These are phyloP conservation scores for Euclidia mi DNA, from an alignment of 2,888 invertebrate genomes.

Conservation along the genomic window DNA sequence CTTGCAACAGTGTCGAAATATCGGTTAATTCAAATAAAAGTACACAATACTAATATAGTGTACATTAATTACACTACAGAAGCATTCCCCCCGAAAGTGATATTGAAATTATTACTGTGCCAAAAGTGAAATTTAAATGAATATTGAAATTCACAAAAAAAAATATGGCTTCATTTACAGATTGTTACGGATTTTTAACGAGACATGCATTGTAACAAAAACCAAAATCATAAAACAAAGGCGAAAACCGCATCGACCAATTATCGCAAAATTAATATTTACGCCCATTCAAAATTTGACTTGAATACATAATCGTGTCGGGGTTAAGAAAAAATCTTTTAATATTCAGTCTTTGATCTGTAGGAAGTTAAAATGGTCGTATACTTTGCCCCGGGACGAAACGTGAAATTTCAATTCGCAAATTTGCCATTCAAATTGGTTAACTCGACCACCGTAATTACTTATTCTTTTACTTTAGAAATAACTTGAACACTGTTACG, in stretches of 20 bases:
- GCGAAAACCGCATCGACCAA: constrained; percentile 34
- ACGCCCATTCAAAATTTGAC: constrained; percentile 45
- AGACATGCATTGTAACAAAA: neutral
- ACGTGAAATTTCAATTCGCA: constrained; percentile 62
- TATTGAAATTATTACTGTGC: too few species aligned
- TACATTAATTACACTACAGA: too few species aligned
- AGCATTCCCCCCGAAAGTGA: too few species aligned
- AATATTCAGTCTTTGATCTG: constrained; percentile 58
- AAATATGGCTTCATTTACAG: too few species aligned
- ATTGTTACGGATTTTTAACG: too few species aligned
- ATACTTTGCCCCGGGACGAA: constrained; percentile 43
- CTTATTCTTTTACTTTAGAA: constrained; percentile 65
- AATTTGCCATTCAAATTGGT: constrained; percentile 72
- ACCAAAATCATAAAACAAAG: neutral
- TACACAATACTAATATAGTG: too few species aligned
- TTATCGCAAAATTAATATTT: constrained; percentile 52
- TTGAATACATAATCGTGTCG: constrained; percentile 40
- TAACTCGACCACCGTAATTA: constrained; percentile 66
- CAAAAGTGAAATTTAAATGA: too few species aligned
- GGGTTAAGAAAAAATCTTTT: constrained; percentile 50
- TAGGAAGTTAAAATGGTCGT: constrained; percentile 49
- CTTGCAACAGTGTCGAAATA: too few species aligned
- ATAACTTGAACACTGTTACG: constrained; percentile 41
- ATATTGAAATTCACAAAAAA: too few species aligned
- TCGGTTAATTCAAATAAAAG: too few species aligned